Percentiles rank a stretch among this genome's conserved stretches.
Evolutionary conservation across 2,888 invertebrate species (phyloP).

Genomic region (Celastrina argiolus): DNA sequence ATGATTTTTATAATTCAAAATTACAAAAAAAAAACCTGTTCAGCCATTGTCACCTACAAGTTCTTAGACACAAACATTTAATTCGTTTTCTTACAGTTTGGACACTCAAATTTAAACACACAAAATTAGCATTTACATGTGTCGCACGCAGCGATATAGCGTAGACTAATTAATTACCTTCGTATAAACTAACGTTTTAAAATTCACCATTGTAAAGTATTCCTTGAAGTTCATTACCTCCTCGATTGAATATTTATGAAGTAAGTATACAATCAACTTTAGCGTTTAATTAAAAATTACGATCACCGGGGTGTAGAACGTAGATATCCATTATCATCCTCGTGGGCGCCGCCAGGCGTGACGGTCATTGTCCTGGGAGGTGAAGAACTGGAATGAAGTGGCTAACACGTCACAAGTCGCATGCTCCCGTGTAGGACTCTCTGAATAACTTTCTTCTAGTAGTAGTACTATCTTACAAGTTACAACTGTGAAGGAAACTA

Average conservation of each 20-base stretch:
- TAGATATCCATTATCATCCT: slow-evolving; percentile 34
- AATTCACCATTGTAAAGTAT: slow-evolving; percentile 14
- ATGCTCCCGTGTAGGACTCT: neutral
- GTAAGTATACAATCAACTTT: slow-evolving; percentile 8
- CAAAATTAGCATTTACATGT: neutral
- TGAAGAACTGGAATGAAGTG: slow-evolving; percentile 35
- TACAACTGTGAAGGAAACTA: neutral
- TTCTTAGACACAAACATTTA: too few species aligned
- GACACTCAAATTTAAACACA: neutral
- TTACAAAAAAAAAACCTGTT: neutral
- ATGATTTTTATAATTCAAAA: neutral
- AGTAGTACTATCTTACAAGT: neutral
- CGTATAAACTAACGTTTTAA: neutral
- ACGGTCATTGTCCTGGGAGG: slow-evolving; percentile 47
- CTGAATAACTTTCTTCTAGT: neutral
- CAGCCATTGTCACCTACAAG: neutral
- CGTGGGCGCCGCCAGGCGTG: slow-evolving; percentile 41
- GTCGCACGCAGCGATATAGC: neutral
- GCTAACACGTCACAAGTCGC: too few species aligned
- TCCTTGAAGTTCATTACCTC: slow-evolving; percentile 16
- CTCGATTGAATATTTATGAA: slow-evolving; percentile 16
- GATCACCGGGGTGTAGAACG: neutral
- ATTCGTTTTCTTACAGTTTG: neutral
- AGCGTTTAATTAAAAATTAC: slow-evolving; percentile 12
- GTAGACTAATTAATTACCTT: slow-evolving; percentile 16